Evolutionary conservation across 1,140 invertebrate species (phyloP), one percentile per base, ranked within the genome.

Genomic region (Pseudomyrmex gracilis): DNA sequence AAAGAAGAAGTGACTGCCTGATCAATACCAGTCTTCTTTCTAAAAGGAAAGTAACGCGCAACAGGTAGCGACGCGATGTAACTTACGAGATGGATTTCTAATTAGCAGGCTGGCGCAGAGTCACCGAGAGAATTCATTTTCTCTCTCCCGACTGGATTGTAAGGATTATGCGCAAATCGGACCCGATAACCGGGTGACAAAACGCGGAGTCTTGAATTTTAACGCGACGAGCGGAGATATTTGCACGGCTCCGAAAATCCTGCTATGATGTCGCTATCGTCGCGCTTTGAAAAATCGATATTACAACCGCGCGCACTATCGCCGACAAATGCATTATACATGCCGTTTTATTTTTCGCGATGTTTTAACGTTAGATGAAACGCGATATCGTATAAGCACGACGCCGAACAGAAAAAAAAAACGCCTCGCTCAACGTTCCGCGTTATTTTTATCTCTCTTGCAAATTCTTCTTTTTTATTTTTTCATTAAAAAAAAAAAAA

Each of bases 11-110:
- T 77, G 45, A 87, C 74, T 70, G 63, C 61, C 73, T 68, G 63
- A 70, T 84, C 85, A 80, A 86, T 87, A 87, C 70, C 70, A 78
- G 85, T 77, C 66, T 84, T 87, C 55, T 80, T 77, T n/a, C n/a
- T n/a, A n/a, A 13, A 17, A 80, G 83, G 68, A 87, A 87, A 84
- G 73, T 84, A 87, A 49, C 55, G 85, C 73, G 86, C 86, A 87
- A 87, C 86, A 87, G 86, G 86, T 87, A 87, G 86, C 87, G 85
- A 73, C 76, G 58, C 76, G 66, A 80, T 80, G 76, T 80, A 80
- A 80, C 76, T 80, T 80, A 80, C 76, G 76, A 80, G 64, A 80
- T 80, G 53, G 76, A 80, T 80, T 70, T 20, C 53, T 80, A 80
- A 80, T 80, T 80, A 80, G 76, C 76, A 70, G 43, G 9, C 13